phyloP scores from a whole-genome alignment of 2,113 vertebrate species.

The Pelmatolapia mariae region DNA sequence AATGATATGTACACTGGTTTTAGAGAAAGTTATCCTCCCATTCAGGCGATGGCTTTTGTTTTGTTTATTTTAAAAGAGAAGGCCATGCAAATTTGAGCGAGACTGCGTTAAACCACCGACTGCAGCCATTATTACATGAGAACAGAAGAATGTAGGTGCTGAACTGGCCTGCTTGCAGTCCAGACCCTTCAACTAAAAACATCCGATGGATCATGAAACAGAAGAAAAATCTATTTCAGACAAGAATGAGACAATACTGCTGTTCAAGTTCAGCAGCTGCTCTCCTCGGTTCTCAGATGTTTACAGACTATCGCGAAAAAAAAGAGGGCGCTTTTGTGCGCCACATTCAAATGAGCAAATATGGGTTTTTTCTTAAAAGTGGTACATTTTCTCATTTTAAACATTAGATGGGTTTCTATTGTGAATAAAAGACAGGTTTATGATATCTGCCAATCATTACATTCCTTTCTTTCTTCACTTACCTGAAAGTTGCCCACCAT shows the following conservation, averaged over 20 bases:
- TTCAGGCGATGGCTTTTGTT: neutral
- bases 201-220: neutral
- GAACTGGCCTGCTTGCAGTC: neutral
- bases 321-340: neutral
- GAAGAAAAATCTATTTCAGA: neutral
- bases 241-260: neutral
- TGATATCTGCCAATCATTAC: rapidly evolving
- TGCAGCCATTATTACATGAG: neutral
- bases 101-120: neutral
- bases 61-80: neutral
- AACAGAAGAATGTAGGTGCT: neutral
- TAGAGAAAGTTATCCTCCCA: neutral
- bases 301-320: neutral
- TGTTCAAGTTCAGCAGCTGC: neutral
- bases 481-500: conserved; percentile 94
- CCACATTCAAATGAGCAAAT: neutral
- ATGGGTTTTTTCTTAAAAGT: neutral
- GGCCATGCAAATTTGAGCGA: neutral
- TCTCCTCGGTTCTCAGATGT: neutral
- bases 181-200: neutral
- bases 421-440: neutral
- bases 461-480: neutral
- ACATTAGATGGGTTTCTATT: neutral
- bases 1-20: neutral
- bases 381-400: neutral